These are phyloP conservation scores for Osmoderma eremita DNA, from an alignment of 2,888 invertebrate genomes.

Conservation along the genomic window DNA sequence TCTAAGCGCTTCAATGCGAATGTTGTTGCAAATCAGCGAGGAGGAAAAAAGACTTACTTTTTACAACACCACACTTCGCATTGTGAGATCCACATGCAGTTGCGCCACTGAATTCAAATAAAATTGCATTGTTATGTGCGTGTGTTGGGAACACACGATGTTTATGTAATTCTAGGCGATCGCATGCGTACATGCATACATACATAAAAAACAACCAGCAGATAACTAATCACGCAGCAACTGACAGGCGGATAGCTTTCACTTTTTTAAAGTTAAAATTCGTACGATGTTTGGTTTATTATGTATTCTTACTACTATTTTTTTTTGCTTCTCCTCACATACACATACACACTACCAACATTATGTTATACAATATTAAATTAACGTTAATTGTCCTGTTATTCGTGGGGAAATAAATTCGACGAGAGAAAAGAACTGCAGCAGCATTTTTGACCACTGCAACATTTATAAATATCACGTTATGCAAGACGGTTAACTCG, in stretches of 20 bases:
- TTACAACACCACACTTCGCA: conserved; percentile 5
- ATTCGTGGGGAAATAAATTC: conserved; percentile 11
- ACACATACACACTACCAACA: background rate
- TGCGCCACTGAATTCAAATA: conserved; percentile 33
- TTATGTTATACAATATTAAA: conserved; percentile 31
- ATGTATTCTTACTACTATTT: conserved; percentile 19
- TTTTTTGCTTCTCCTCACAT: background rate
- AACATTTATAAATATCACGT: conserved; percentile 9
- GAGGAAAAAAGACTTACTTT: too few species aligned
- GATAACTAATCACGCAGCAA: conserved; percentile 38
- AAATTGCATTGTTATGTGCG: conserved; percentile 26
- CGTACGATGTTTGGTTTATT: conserved; percentile 37
- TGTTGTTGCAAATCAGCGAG: too few species aligned
- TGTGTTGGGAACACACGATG: conserved; percentile 21
- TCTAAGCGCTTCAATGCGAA: too few species aligned
- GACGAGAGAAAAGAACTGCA: conserved; percentile 18
- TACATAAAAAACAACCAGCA: conserved; percentile 20
- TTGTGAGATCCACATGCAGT: conserved; percentile 21
- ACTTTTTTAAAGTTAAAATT: conserved; percentile 44
- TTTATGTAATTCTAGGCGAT: conserved; percentile 34
- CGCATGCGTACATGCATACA: conserved; percentile 33
- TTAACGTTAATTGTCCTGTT: conserved; percentile 31
- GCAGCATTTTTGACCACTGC: conserved; percentile 11
- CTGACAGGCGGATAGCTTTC: conserved; percentile 39
- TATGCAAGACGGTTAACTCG: conserved; percentile 11